Base-by-base conservation (phyloP, 2,113 vertebrate species). In the Peromyscus californicus region DNA sequence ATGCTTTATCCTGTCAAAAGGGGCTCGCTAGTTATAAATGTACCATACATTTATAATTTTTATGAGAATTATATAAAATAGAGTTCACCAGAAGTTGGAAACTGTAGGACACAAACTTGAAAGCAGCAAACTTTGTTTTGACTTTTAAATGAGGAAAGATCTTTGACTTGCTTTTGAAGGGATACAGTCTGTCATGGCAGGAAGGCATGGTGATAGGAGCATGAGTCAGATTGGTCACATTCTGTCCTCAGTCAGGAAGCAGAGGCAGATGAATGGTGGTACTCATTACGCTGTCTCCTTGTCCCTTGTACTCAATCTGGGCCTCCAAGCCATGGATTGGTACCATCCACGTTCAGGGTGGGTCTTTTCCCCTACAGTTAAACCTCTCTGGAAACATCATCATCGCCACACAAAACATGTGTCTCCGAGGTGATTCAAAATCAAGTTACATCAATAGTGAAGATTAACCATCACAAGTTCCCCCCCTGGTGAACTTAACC, bases 71-170 rank as follows among this genome's bases (percentile, higher is more conserved):
- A 76, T 42, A 4, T 74, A 61, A 89, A 94, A 96, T 78, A 88
- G 39, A 96, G 51, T 95, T 94, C 63, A 65, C 83, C 31, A 84
- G 78, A 88, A 95, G 75, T 70, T 86, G 70, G 93, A n/a, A 10
- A 33, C 54, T 94, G 21, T 88, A 84, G 54, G 36, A 22, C 39
- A 70, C 80, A 92, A 91, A 69, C 63, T 69, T 69, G 22, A 67
- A 67, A 86, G 61, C 8, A 33, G 76, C 26, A 12, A 48, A 51
- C 61, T 69, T 65, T 67, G 31, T 33, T 45, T 48, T 59, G 26
- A 57, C 45, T 67, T 85, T 51, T 21, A 36, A 36, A 48, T 65
- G 45, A 24, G 42, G 45, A 10, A 24, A 48, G 31, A 36, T 31
- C 1, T 45, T 36, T 36, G 31, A 51, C 29, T 87, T 4, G 5